Conservation (phyloP, 2,888 invertebrate genomes). For the Xanthorhoe designata region DNA sequence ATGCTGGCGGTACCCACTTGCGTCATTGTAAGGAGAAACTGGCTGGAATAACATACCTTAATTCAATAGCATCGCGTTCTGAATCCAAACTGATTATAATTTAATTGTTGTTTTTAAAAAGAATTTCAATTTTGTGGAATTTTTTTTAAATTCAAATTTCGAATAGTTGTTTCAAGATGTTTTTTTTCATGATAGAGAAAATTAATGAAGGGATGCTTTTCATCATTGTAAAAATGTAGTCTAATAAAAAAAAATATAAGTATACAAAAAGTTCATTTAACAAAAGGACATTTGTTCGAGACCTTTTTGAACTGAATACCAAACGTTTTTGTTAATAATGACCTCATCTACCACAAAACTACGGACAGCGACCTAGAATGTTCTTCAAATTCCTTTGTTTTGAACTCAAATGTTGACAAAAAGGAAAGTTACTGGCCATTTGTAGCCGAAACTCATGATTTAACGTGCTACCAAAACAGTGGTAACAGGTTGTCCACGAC, state of each 20-base stretch:
- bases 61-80: neutral
- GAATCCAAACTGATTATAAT: neutral
- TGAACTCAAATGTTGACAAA: slow-evolving; percentile 24
- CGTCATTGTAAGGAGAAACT: slow-evolving; percentile 12
- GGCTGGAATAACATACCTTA: neutral
- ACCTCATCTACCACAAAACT: neutral
- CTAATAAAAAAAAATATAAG: too few relatives aligned
- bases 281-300: neutral
- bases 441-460: slow-evolving; percentile 36
- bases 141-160: slow-evolving; percentile 9
- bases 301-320: neutral
- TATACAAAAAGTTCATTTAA: too few relatives aligned
- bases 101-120: neutral
- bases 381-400: slow-evolving; percentile 17
- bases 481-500: slow-evolving; percentile 69
- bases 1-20: slow-evolving; percentile 56
- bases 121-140: neutral
- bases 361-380: slow-evolving; percentile 17
- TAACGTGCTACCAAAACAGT: slow-evolving; percentile 39
- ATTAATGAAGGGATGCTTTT: too few relatives aligned
- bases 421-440: slow-evolving; percentile 28
- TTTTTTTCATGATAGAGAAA: neutral
- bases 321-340: neutral
- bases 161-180: neutral
- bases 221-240: too few relatives aligned